phyloP scores from a whole-genome alignment of 2,888 invertebrate species.

The Priapulus caudatus region DNA sequence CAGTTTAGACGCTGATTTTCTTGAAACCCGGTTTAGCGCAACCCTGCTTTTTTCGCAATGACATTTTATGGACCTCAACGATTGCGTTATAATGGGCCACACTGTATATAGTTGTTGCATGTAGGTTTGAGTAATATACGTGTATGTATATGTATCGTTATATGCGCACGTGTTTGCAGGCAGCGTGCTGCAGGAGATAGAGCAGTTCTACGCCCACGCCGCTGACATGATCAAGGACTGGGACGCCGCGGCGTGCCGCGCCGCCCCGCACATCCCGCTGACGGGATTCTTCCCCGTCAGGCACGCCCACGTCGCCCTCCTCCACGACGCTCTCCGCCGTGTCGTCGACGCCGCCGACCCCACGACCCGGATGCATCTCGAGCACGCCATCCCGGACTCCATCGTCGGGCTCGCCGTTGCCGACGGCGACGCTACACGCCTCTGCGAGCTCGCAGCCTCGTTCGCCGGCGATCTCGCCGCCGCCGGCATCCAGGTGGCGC shows the following conservation, averaged over 20 bases:
- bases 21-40: too few species aligned
- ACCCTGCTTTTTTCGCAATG: too few species aligned
- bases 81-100: too few species aligned
- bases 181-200: not conserved
- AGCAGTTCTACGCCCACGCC: not conserved
- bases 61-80: too few species aligned
- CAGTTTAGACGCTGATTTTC: too few species aligned
- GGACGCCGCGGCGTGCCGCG: conserved; percentile 5
- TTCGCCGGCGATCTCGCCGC: conserved; percentile 59
- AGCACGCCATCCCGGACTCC: conserved; percentile 70
- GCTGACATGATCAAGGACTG: not conserved
- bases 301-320: conserved; percentile 28
- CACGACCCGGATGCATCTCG: conserved; percentile 43
- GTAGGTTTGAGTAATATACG: not conserved
- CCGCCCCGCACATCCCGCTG: conserved; percentile 1
- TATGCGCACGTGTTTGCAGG: not conserved
- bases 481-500: not conserved
- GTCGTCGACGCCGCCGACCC: conserved; percentile 47
- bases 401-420: conserved; percentile 82
- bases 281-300: conserved; percentile 28
- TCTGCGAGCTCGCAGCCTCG: conserved; percentile 62
- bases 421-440: conserved; percentile 64
- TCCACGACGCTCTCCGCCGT: conserved; percentile 35
- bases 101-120: too few species aligned
- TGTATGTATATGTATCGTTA: too few species aligned